Evolutionary conservation across 2,797 vertebrate species (phyloP), one percentile per base, ranked within the genome.

Genomic region (Limosa lapponica): DNA sequence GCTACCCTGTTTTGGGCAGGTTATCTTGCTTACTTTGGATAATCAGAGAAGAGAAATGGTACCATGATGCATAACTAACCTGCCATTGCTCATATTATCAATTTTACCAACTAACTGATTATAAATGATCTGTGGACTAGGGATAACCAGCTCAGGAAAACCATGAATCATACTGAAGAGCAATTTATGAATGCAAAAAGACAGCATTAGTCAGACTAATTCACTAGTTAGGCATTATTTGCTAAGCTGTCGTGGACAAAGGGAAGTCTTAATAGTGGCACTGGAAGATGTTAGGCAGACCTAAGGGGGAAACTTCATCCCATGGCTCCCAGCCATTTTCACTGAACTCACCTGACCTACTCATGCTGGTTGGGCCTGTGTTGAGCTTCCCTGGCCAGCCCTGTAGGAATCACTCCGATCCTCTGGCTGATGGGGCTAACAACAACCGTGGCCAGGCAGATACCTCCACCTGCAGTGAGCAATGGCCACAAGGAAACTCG

Each of bases 161-260:
- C 14, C n/a, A 61, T 9, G 18, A 54, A 64, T 82, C 58, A 73
- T 28, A 82, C 1, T 61, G 51, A 88, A 86, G 30, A 93, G 48
- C 32, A 79, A 93, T 58, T 64, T 89, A 44, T 73, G 64, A 90
- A 88, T 58, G 32, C 13, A 94, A 78, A 62, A 64, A 37, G 39
- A 44, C 44, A 92, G 79, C 89, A 81, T 92, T 82, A 90, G 86
- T 87, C 62, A 73, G 55, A 66, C 8, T 77, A 92, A 87, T 82
- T 90, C 20, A 73, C 81, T 61, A 89, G 39, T 78, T 74, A 75
- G 67, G 62, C 16, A 79, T 64, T 2, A 1, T 86, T 81, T 89
- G 59, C 48, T 90, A 69, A 83, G 39, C 30, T 96, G 19, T 66
- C 2, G 4, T 8, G 6, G 51, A n/a, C 22, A 90, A 79, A 82